Base-by-base conservation (phyloP, 2,888 invertebrate species). In the Lepetodrilus schrolli region DNA sequence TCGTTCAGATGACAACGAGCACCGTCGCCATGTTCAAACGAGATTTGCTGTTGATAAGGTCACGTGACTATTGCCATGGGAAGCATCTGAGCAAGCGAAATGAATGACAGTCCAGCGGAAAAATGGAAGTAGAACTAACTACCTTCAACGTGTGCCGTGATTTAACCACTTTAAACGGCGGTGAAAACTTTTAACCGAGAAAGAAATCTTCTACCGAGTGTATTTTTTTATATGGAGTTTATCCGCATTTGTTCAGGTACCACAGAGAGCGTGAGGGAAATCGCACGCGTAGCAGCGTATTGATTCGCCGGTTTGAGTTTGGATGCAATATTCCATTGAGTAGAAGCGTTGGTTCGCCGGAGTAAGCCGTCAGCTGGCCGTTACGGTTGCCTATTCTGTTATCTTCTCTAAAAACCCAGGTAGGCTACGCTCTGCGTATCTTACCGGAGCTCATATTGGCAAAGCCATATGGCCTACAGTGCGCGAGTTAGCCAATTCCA, bases 1-100 rank as follows among this genome's bases (percentile, higher is more conserved):
- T n/a, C n/a, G n/a, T n/a, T n/a, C n/a, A n/a, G n/a, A n/a, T n/a
- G n/a, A n/a, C n/a, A n/a, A 48, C 21, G 48, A 17, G 48, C 48
- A 17, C 48, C 26, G 58, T 58, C 58, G 58, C 34, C 58, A 30
- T 58, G 58, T 34, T 13, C 30, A 58, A 58, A 58, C 58, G 58
- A 58, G 58, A 30, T 58, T 58, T 58, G 58, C 58, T 23, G 26
- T 51, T 51, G 51, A 51, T 51, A 51, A 51, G 51, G 26, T 51
- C 58, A 58, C 58, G 30, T 58, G 58, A 58, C 58, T 34, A 30
- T 17, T 58, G 34, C 17, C 58, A 58, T 17, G 58, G 58, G 58
- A 58, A 30, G 13, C 26, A n/a, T 43, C n/a, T 17, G 26, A 58
- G 58, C 34, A 30, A 58, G 26, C 30, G 26, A 30, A 30, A 58